These are phyloP conservation scores for Ceraclea dissimilis DNA, from an alignment of 2,888 invertebrate genomes.

Conservation along the genomic window DNA sequence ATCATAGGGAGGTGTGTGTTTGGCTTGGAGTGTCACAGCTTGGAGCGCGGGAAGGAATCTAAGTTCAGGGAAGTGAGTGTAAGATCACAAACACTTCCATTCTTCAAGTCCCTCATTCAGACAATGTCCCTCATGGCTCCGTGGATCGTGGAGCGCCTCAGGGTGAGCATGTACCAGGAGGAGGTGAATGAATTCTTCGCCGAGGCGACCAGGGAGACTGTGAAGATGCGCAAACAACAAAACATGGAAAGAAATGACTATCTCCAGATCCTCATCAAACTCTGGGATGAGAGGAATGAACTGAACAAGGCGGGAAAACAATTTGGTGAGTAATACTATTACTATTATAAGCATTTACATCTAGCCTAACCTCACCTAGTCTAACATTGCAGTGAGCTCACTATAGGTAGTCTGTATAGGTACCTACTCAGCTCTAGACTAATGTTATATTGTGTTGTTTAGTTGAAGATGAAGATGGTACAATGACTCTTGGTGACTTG, in stretches of 20 bases:
- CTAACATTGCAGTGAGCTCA: background rate
- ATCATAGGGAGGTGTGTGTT: slow-evolving; percentile 45
- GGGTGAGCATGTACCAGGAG: slow-evolving; percentile 24
- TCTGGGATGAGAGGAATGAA: slow-evolving; percentile 19
- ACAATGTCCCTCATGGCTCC: slow-evolving; percentile 24
- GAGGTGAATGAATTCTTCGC: slow-evolving; percentile 24
- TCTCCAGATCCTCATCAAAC: slow-evolving; percentile 21
- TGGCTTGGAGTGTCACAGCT: slow-evolving; percentile 40
- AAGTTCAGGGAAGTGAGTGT: slow-evolving; percentile 33
- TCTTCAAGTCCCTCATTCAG: slow-evolving; percentile 21
- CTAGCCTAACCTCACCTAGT: too few relatives aligned
- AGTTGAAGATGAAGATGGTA: slow-evolving; percentile 22
- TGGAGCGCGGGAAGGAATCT: slow-evolving; percentile 30
- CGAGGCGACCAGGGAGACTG: slow-evolving; percentile 17
- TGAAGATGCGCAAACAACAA: slow-evolving; percentile 15
- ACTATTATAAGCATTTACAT: too few relatives aligned
- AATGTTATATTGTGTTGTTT: background rate
- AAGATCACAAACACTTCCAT: slow-evolving; percentile 21
- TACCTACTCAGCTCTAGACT: background rate
- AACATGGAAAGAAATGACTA: slow-evolving; percentile 21
- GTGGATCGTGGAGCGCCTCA: slow-evolving; percentile 17
- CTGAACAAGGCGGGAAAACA: slow-evolving; percentile 14
- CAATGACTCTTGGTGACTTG: slow-evolving; percentile 28
- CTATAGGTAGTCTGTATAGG: background rate
- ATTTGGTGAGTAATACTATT: slow-evolving; percentile 10